Conservation (phyloP, 2,797 vertebrate genomes). For the Schizopygopsis malacanthus region DNA sequence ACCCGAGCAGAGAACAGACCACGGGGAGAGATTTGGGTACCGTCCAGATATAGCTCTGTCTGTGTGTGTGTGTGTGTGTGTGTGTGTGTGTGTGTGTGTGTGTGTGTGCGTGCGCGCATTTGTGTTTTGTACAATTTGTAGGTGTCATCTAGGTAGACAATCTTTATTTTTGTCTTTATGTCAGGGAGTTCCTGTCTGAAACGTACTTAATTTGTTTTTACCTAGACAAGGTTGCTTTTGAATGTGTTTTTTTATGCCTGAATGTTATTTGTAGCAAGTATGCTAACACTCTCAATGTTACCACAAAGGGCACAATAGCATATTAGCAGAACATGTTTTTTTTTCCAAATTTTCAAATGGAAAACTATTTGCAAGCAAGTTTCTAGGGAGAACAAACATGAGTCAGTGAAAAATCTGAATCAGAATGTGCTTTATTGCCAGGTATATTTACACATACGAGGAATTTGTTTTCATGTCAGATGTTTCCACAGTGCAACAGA, state of each 20-base stretch:
- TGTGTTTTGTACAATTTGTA: background rate
- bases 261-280: background rate
- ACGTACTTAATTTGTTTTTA: background rate
- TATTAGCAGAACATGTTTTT: background rate
- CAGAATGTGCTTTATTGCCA: no score
- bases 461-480: no score
- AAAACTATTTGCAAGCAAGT: no score
- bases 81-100: no score
- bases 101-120: no score
- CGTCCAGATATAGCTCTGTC: slow-evolving; percentile 57
- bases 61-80: slow-evolving; percentile 45
- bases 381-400: background rate
- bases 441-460: no score
- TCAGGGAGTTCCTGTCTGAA: slow-evolving; percentile 29
- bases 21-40: slow-evolving; percentile 50
- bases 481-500: no score
- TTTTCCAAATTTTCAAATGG: no score
- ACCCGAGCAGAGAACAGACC: slow-evolving; percentile 56
- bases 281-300: background rate
- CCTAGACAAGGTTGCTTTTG: background rate
- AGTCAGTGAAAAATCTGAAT: no score
- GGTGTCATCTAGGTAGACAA: slow-evolving; percentile 24
- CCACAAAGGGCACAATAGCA: background rate
- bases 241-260: background rate
- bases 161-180: slow-evolving; percentile 42